Evolutionary conservation across 2,888 invertebrate species (phyloP).

Genomic region (Silvanus unidentatus): DNA sequence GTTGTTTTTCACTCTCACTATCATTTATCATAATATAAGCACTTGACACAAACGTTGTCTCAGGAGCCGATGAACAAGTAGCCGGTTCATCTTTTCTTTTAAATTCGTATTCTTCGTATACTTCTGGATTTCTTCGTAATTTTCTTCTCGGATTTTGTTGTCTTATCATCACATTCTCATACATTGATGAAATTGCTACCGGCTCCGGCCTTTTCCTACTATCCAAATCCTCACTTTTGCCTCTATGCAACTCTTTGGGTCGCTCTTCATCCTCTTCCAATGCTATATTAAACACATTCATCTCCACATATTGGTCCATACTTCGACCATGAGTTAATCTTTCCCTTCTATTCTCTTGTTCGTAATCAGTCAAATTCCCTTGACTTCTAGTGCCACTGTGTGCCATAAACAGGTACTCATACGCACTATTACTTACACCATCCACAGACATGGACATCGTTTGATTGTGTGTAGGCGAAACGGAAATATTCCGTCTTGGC

Average conservation of each 20-base stretch:
- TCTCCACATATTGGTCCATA: constrained; percentile 73
- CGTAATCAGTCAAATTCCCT: constrained; percentile 63
- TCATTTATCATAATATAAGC: constrained; percentile 50
- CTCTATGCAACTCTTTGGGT: constrained; percentile 41
- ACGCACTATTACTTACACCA: constrained; percentile 55
- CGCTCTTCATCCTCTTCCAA: constrained; percentile 39
- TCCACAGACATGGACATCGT: constrained; percentile 55
- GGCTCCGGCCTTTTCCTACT: constrained; percentile 53
- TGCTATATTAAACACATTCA: constrained; percentile 53
- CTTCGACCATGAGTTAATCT: constrained; percentile 64
- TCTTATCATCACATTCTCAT: constrained; percentile 65
- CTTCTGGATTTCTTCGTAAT: constrained; percentile 56
- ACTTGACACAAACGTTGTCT: constrained; percentile 50
- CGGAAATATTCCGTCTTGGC: constrained; percentile 77
- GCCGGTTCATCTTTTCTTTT: constrained; percentile 37
- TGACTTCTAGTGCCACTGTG: constrained; percentile 65
- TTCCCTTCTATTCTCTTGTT: constrained; percentile 48
- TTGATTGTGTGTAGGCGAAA: constrained; percentile 73
- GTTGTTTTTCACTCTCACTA: constrained; percentile 35
- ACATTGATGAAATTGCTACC: constrained; percentile 66
- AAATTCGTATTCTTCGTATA: constrained; percentile 59
- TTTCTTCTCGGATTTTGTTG: constrained; percentile 69
- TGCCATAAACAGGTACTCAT: constrained; percentile 59
- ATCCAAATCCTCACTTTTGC: constrained; percentile 46
- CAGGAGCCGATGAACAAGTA: constrained; percentile 40